A percentile compares a stretch with the other conserved stretches of the same genome.
These are phyloP conservation scores for Corynorhinus townsendii DNA, from an alignment of 2,113 vertebrate genomes.

Conservation along the genomic window DNA sequence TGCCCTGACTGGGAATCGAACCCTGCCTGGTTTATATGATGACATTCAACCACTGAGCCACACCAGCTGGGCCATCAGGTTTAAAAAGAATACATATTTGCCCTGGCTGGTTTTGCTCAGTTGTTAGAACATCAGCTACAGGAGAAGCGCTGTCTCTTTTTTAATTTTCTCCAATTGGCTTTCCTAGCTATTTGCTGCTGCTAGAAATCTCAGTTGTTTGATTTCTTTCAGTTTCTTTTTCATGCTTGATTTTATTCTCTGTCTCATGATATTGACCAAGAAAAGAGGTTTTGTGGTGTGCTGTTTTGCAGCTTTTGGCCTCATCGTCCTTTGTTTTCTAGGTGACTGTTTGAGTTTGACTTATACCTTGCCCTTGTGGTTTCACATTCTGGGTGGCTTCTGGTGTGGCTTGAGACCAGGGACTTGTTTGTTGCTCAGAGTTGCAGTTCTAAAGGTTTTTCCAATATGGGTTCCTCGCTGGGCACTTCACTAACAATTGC, in stretches of 20 bases:
- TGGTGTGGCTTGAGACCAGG: conserved; percentile 78
- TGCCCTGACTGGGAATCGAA: too few relatives aligned
- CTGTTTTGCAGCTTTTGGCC: background rate
- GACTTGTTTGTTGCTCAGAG: conserved; percentile 84
- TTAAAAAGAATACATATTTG: too few relatives aligned
- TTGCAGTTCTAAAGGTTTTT: conserved; percentile 85
- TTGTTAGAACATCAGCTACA: too few relatives aligned
- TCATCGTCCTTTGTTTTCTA: background rate
- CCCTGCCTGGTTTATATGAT: too few relatives aligned
- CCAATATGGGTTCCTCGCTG: conserved; percentile 76
- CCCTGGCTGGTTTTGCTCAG: too few relatives aligned
- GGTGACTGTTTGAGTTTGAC: background rate
- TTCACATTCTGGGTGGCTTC: background rate
- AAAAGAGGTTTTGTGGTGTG: background rate
- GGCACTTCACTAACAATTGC: conserved; percentile 56
- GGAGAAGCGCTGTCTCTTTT: background rate
- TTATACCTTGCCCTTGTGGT: background rate
- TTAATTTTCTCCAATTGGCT: background rate
- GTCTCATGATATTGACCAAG: background rate
- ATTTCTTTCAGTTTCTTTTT: background rate
- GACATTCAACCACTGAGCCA: too few relatives aligned
- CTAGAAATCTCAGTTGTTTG: background rate
- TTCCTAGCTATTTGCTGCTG: background rate
- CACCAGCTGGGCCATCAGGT: too few relatives aligned
- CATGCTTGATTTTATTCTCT: background rate